Evolutionary conservation across 2,888 invertebrate species (phyloP).

Genomic region (Tinea pellionella): DNA sequence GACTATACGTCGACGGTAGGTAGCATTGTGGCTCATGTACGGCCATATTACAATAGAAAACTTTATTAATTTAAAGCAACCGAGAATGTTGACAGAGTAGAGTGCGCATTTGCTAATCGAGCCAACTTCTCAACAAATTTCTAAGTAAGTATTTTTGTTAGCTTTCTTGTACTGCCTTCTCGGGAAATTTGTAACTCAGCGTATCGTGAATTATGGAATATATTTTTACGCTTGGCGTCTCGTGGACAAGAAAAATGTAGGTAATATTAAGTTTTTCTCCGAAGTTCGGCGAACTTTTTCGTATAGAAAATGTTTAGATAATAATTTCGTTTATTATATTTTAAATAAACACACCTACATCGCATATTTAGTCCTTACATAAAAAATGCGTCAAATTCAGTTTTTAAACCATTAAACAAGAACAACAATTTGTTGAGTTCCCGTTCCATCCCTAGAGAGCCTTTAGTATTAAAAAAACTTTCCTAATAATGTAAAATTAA

Average conservation of each 20-base stretch:
- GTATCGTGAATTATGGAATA: slow-evolving; percentile 57
- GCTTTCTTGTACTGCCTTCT: slow-evolving; percentile 19
- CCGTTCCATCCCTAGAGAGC: too few species aligned
- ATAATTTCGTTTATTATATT: not conserved
- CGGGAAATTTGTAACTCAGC: slow-evolving; percentile 36
- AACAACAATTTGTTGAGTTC: too few species aligned
- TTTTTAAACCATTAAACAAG: too few species aligned
- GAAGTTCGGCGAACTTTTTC: not conserved
- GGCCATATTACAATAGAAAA: slow-evolving; percentile 23
- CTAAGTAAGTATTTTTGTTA: slow-evolving; percentile 55
- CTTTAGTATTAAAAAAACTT: too few species aligned
- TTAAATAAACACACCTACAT: not conserved
- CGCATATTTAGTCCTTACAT: too few species aligned
- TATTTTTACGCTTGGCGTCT: slow-evolving; percentile 41
- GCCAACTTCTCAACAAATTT: slow-evolving; percentile 31
- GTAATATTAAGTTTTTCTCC: not conserved
- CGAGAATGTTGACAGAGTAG: slow-evolving; percentile 28
- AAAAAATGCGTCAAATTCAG: too few species aligned
- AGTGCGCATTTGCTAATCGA: slow-evolving; percentile 43
- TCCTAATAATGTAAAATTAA: too few species aligned
- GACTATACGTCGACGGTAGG: not conserved
- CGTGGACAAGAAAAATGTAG: slow-evolving; percentile 44
- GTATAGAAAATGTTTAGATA: slow-evolving; percentile 33
- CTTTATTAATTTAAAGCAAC: slow-evolving; percentile 47
- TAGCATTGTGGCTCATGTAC: not conserved